These are phyloP conservation scores for Serrognathus titanus DNA, from an alignment of 2,888 invertebrate genomes.

Conservation along the genomic window DNA sequence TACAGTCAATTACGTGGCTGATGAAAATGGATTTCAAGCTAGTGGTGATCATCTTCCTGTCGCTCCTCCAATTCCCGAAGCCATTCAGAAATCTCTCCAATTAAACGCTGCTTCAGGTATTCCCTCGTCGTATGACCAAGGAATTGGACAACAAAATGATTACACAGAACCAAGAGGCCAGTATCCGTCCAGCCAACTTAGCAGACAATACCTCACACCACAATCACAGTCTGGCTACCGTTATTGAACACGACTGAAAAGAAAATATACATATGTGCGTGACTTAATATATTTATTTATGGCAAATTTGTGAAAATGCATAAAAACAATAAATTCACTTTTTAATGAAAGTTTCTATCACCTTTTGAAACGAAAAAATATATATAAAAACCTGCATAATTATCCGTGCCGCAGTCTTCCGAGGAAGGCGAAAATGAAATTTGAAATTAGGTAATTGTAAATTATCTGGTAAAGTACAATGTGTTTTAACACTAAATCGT, in stretches of 20 bases:
- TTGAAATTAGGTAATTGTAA: no score
- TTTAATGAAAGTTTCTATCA: not conserved
- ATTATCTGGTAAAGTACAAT: no score
- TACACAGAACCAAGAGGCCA: not conserved
- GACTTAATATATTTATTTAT: not conserved
- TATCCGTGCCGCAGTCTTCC: no score
- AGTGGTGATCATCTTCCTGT: constrained; percentile 55
- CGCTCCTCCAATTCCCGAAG: constrained; percentile 59
- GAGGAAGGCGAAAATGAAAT: no score
- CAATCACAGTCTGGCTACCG: constrained; percentile 18
- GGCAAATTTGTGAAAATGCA: not conserved
- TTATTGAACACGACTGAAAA: constrained; percentile 9
- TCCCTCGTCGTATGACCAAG: constrained; percentile 13
- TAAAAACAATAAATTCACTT: not conserved
- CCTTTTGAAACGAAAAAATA: no score
- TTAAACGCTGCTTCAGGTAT: constrained; percentile 42
- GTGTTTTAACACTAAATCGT: no score
- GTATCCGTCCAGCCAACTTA: not conserved
- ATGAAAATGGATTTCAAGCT: constrained; percentile 55
- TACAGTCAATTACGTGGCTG: constrained; percentile 51
- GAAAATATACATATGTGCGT: no score
- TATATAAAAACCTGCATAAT: no score
- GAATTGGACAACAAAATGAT: constrained; percentile 15
- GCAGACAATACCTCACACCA: constrained; percentile 19
- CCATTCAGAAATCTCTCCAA: constrained; percentile 53